phyloP scores from a whole-genome alignment of 2,113 vertebrate species.

The Tragelaphus imberbis region DNA sequence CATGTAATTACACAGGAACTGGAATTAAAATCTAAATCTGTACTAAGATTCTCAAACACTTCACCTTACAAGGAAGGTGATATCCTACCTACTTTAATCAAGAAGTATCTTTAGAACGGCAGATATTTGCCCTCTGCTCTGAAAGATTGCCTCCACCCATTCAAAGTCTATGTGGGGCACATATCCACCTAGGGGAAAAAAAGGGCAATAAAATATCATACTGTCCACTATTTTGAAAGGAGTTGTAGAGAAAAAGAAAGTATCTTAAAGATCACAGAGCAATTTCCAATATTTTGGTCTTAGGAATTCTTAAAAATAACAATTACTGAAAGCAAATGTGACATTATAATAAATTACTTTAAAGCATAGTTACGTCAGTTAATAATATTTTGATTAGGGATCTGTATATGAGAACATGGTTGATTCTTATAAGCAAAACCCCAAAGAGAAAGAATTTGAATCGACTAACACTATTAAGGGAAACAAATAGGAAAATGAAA shows the following conservation, averaged over 20 bases:
- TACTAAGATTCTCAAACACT: background rate
- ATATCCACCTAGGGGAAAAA: background rate
- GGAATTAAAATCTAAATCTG: slow-evolving; percentile 6
- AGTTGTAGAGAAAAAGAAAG: background rate
- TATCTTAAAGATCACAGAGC: background rate
- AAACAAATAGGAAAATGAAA: slow-evolving; percentile 30
- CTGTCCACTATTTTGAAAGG: background rate
- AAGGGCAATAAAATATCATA: background rate
- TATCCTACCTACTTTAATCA: background rate
- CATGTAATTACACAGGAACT: background rate
- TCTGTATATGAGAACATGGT: background rate
- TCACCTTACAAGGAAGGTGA: background rate
- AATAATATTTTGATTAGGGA: slow-evolving; percentile 21
- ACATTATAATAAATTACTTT: slow-evolving; percentile 12
- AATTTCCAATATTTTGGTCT: slow-evolving; percentile 1
- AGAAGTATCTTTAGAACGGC: background rate
- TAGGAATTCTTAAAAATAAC: background rate
- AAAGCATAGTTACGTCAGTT: background rate
- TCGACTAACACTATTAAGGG: background rate
- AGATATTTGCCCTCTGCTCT: slow-evolving; percentile 11
- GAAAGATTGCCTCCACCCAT: background rate
- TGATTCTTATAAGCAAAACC: background rate
- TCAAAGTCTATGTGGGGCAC: background rate
- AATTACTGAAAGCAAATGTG: slow-evolving; percentile 10
- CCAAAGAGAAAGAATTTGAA: slow-evolving; percentile 26